Base-by-base conservation (phyloP, 2,113 vertebrate species). In the Nicator chloris region DNA sequence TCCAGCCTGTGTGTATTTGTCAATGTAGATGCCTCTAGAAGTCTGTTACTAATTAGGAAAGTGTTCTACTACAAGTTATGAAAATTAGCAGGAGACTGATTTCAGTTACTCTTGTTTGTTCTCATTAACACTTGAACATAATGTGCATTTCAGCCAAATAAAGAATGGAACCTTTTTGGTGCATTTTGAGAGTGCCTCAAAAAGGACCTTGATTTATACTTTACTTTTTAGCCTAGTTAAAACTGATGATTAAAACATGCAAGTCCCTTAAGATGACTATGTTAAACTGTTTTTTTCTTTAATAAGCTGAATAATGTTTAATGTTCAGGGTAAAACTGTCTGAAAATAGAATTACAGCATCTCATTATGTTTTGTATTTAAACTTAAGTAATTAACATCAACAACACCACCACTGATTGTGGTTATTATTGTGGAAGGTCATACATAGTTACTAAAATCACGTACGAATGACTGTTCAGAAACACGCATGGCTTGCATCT, bases 171-270 rank as follows among this genome's bases (percentile, higher is more conserved):
- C 89, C 70, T 82, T 94, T 82, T 54, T 70, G 86, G 51, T 94
- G 72, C 53, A 39, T 94, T 97, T 87, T 82, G 82, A 97, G 82
- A 91, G 33, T 69, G 82, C 65, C 87, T 97, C 68, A 78, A 35
- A 97, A 96, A 75, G 33, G 81, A 50, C 81, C 86, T 96, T 97
- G 79, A 90, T 95, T 96, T 95, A 87, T 94, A 73, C 77, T 86
- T 70, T 82, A 72, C 70, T 93, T 93, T 96, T 94, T 94, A 95
- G 51, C 88, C 82, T 96, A 93, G 95, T 97, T 97, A 96, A 94
- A 97, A 91, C 54, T 80, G 90, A 95, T 96, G 86, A 97, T 95
- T 96, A 96, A 96, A 97, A 96, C 71, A 81, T 64, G 27, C 61
- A 68, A 82, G 53, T 94, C 68, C 69, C 83, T 91, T 95, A 97